Conservation (phyloP, 2,113 vertebrate genomes). For the Scomber scombrus region DNA sequence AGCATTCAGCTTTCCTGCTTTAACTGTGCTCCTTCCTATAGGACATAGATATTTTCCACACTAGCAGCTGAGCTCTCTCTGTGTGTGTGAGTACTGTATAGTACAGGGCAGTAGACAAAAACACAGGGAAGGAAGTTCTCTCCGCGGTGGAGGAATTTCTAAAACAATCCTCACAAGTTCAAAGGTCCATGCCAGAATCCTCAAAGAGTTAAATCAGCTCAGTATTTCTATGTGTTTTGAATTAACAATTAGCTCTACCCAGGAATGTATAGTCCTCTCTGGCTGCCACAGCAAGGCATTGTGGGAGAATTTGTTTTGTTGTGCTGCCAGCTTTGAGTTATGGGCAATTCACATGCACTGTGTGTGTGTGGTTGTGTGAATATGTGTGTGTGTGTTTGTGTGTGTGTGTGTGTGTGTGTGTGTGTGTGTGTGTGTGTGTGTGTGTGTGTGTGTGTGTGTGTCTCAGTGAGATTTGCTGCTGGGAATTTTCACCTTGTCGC, state of each 20-base stretch:
- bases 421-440: constrained; percentile 11
- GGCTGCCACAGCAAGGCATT: constrained; percentile 24
- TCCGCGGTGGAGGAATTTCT: constrained; percentile 24
- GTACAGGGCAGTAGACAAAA: constrained; percentile 3
- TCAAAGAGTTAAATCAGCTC: neutral
- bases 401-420: no score
- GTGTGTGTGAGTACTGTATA: constrained; percentile 2
- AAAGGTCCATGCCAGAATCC: neutral
- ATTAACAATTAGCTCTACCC: constrained; percentile 34
- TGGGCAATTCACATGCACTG: neutral
- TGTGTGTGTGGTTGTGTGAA: neutral
- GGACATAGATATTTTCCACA: constrained; percentile 4
- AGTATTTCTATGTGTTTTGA: constrained; percentile 13
- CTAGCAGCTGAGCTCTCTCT: neutral
- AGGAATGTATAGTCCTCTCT: neutral
- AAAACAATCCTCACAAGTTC: constrained; percentile 21
- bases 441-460: neutral
- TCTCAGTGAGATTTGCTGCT: neutral
- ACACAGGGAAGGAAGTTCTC: constrained; percentile 26
- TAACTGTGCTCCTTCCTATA: neutral
- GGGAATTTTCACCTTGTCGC: neutral
- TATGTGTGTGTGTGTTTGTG: no score
- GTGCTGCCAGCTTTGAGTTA: constrained; percentile 34
- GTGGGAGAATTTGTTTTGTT: constrained; percentile 23
- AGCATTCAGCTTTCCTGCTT: constrained; percentile 20